phyloP scores from a whole-genome alignment of 1,140 invertebrate genomes.

The Tyrophagus putrescentiae region DNA sequence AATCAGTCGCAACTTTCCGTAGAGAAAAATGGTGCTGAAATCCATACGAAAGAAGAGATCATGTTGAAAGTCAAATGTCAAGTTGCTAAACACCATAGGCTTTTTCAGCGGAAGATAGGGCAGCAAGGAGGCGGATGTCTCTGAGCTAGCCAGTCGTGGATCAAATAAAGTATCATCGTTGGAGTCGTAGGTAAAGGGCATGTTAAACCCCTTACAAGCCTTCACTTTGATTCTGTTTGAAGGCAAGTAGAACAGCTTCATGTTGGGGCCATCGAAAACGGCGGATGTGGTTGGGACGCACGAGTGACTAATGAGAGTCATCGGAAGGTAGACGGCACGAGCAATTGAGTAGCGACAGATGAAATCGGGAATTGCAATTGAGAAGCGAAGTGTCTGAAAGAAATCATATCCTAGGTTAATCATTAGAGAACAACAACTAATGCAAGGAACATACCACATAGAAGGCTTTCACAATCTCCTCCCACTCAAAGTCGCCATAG shows the following conservation, averaged over 20 bases:
- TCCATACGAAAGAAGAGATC: neutral
- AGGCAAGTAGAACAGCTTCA: neutral
- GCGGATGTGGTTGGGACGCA: neutral
- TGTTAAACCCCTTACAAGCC: neutral
- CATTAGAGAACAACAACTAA: neutral
- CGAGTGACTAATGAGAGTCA: neutral
- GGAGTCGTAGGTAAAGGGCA: neutral
- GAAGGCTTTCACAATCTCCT: constrained; percentile 4
- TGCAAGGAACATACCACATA: neutral
- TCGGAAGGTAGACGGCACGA: neutral
- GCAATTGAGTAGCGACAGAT: neutral
- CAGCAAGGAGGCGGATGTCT: neutral
- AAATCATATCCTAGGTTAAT: neutral
- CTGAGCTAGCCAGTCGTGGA: neutral
- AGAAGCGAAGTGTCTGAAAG: neutral
- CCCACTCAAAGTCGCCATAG: neutral
- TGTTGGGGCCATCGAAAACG: neutral
- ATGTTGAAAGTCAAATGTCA: neutral
- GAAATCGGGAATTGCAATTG: neutral
- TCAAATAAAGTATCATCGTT: neutral
- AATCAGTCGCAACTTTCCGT: neutral
- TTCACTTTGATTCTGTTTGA: neutral
- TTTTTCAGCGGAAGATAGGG: neutral
- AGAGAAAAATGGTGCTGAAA: neutral
- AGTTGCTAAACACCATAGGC: neutral